Evolutionary conservation across 1,140 invertebrate genomes (phyloP).

Genomic region (Macrotrachela quadricornifera): DNA sequence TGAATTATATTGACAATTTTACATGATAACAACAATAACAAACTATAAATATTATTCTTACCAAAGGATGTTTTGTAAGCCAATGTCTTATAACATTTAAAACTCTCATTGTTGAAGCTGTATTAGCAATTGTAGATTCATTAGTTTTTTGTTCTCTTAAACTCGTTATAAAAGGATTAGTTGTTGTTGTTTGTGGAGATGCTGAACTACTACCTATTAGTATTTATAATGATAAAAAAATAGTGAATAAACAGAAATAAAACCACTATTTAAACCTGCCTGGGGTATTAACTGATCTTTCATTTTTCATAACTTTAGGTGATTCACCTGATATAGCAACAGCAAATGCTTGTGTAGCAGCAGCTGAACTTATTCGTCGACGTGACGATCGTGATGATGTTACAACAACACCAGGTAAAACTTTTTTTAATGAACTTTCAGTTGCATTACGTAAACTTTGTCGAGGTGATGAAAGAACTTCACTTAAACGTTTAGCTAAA

Average conservation of each 20-base stretch:
- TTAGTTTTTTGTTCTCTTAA: neutral
- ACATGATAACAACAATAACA: too few relatives aligned
- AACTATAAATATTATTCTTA: constrained; percentile 11
- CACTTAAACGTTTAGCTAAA: too few relatives aligned
- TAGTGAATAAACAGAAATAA: too few relatives aligned
- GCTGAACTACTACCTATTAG: neutral
- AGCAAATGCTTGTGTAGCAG: constrained; percentile 68
- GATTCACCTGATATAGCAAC: constrained; percentile 64
- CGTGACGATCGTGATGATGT: constrained; percentile 70
- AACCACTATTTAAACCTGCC: too few relatives aligned
- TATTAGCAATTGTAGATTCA: constrained; percentile 45
- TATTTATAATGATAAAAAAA: too few relatives aligned
- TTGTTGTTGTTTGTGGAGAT: constrained; percentile 10
- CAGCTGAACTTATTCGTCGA: constrained; percentile 61
- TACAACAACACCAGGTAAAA: constrained; percentile 55
- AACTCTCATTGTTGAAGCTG: constrained; percentile 74
- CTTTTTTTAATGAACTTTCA: too few relatives aligned
- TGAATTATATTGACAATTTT: too few relatives aligned
- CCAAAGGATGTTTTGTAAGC: constrained; percentile 43
- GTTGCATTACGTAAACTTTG: too few relatives aligned
- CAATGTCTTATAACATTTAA: constrained; percentile 65
- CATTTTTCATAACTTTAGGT: neutral
- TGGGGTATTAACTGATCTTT: too few relatives aligned
- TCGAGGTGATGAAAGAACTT: too few relatives aligned
- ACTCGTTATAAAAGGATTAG: constrained; percentile 4